These are phyloP conservation scores for Andrena chrysosceles DNA, from an alignment of 2,888 invertebrate genomes.

Conservation along the genomic window DNA sequence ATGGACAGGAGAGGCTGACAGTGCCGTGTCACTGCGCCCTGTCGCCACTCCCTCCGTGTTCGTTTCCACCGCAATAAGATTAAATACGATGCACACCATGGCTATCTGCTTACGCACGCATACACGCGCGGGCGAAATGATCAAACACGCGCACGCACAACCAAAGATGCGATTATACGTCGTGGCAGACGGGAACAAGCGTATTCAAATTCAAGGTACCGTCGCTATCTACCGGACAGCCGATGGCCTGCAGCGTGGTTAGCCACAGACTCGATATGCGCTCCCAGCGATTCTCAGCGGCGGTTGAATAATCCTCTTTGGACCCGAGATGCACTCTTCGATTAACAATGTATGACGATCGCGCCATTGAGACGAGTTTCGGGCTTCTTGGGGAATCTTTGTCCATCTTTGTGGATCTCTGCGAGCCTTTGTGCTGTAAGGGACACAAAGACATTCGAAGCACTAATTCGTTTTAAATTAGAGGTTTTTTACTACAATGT, in stretches of 20 bases:
- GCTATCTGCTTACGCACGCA: slow-evolving; percentile 59
- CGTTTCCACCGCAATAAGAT: slow-evolving; percentile 65
- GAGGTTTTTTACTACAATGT: too few species aligned
- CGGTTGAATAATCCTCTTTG: slow-evolving; percentile 67
- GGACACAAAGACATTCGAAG: too few species aligned
- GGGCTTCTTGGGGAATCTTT: background rate
- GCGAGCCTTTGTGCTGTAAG: background rate
- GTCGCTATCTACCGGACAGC: slow-evolving; percentile 68
- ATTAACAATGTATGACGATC: slow-evolving; percentile 30
- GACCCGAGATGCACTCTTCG: slow-evolving; percentile 41
- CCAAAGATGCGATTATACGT: slow-evolving; percentile 53
- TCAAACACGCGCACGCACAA: slow-evolving; percentile 10
- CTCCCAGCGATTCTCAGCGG: slow-evolving; percentile 70
- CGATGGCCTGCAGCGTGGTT: slow-evolving; percentile 66
- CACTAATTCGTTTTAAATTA: too few species aligned
- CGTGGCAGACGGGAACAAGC: slow-evolving; percentile 48
- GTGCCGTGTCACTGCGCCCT: slow-evolving; percentile 11
- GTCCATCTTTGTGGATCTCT: background rate
- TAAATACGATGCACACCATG: slow-evolving; percentile 58
- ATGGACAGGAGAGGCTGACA: slow-evolving; percentile 12
- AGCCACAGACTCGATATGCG: slow-evolving; percentile 75
- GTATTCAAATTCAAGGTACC: slow-evolving; percentile 71
- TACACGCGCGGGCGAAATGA: slow-evolving; percentile 33
- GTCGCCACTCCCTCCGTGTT: slow-evolving; percentile 35
- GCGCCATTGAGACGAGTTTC: background rate